A percentile compares a stretch with the other conserved stretches of the same genome.
These are phyloP conservation scores for Whitmania pigra DNA, from an alignment of 1,140 invertebrate species.

Conservation along the genomic window DNA sequence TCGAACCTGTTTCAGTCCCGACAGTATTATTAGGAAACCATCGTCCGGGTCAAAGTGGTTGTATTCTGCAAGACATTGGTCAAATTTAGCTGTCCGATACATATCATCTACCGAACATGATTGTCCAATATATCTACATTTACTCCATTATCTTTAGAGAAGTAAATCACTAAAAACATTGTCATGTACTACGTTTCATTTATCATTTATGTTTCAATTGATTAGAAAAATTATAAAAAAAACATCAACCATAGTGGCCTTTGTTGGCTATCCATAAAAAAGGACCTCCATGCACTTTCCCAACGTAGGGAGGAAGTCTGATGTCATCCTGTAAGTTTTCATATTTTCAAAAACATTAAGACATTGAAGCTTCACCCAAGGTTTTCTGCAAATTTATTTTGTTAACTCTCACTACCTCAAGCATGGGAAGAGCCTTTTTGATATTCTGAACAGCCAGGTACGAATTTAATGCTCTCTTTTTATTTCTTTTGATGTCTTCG, in stretches of 20 bases:
- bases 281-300: constrained; percentile 29
- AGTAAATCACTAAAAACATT: background rate
- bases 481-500: constrained; percentile 24
- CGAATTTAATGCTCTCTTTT: constrained; percentile 26
- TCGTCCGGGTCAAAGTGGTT: constrained; percentile 29
- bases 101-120: background rate
- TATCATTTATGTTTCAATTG: background rate
- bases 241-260: constrained; percentile 27
- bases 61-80: constrained; percentile 22
- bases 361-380: background rate
- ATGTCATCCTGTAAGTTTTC: constrained; percentile 19
- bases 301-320: constrained; percentile 27
- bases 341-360: background rate
- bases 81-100: too few species aligned
- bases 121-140: background rate
- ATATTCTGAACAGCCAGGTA: constrained; percentile 30
- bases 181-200: background rate
- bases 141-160: background rate
- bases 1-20: constrained; percentile 26
- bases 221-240: background rate
- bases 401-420: constrained; percentile 19
- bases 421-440: constrained; percentile 26
- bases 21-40: constrained; percentile 26
- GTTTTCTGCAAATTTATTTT: background rate
- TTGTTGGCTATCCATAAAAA: constrained; percentile 28